Conservation (phyloP, 2,113 vertebrate genomes). For the Leptosomus discolor region DNA sequence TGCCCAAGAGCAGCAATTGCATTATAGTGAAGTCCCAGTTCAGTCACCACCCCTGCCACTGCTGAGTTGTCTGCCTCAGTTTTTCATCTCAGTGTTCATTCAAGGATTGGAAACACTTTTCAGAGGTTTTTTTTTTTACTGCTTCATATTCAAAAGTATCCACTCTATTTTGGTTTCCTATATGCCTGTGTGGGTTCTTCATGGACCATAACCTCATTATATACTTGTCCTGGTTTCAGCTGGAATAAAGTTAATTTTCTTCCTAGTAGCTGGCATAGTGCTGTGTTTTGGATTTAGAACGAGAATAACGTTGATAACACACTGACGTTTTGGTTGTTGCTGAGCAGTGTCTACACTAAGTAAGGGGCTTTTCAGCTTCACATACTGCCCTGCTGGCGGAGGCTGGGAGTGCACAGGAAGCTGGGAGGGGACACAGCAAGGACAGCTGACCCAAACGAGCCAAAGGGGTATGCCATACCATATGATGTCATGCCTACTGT, state of each 20-base stretch:
- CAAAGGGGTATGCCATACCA: neutral
- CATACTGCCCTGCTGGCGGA: neutral
- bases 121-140: fast-evolving
- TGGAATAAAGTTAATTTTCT: neutral
- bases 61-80: neutral
- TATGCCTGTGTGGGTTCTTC: neutral
- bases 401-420: neutral
- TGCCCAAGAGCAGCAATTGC: neutral
- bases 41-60: neutral
- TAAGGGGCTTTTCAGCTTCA: neutral
- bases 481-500: neutral
- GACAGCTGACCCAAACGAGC: neutral
- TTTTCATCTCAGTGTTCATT: neutral
- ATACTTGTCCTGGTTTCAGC: neutral
- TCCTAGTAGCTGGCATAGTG: neutral
- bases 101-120: neutral
- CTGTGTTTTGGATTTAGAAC: neutral
- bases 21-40: neutral
- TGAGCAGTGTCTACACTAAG: neutral
- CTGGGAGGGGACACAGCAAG: neutral
- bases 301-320: neutral
- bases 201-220: neutral
- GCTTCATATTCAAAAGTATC: neutral
- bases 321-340: neutral
- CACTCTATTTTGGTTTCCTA: neutral